Conservation (phyloP, 1,140 invertebrate genomes). For the Saccostrea glomerata region DNA sequence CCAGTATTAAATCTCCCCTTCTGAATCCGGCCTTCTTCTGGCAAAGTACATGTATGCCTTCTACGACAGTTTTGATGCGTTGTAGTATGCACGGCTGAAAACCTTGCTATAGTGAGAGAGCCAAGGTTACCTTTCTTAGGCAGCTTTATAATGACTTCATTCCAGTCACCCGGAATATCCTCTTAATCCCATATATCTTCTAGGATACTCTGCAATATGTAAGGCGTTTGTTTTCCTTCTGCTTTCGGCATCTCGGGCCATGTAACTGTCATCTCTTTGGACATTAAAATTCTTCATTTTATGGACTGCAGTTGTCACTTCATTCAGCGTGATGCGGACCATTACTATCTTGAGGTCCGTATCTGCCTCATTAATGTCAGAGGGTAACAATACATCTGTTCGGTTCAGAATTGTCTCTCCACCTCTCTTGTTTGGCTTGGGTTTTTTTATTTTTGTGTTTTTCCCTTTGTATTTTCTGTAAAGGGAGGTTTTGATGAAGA, state of each 20-base stretch:
- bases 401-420: too few species aligned
- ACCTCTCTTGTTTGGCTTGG: not conserved
- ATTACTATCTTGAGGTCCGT: too few species aligned
- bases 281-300: not conserved
- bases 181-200: conserved; percentile 18
- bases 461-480: too few species aligned
- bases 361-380: too few species aligned
- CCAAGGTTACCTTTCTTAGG: conserved; percentile 50
- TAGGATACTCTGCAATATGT: not conserved
- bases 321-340: too few species aligned
- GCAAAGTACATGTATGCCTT: not conserved
- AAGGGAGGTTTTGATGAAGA: too few species aligned
- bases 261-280: conserved; percentile 27
- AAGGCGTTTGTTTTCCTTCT: not conserved
- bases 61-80: not conserved
- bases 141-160: conserved; percentile 45
- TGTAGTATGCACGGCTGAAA: not conserved
- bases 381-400: too few species aligned
- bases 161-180: conserved; percentile 38
- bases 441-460: too few species aligned
- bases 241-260: conserved; percentile 36
- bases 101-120: conserved; percentile 49
- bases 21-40: not conserved
- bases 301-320: too few species aligned
- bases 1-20: not conserved